phyloP scores from a whole-genome alignment of 2,888 invertebrate species.

The Gerris lacustris region DNA sequence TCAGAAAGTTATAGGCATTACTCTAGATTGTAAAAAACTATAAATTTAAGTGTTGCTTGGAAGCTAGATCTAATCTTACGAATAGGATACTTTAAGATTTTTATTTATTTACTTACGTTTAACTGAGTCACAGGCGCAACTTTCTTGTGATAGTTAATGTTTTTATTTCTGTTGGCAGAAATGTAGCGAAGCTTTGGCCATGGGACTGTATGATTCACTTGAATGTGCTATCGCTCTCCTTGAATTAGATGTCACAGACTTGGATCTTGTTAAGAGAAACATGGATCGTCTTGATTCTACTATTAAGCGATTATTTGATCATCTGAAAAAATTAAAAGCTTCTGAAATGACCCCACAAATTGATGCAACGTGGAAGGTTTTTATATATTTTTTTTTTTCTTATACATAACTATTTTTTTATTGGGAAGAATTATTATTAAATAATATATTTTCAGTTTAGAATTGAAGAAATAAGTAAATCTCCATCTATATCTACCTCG shows the following conservation, averaged over 20 bases:
- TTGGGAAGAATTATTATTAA: not conserved
- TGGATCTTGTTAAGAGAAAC: conserved; percentile 55
- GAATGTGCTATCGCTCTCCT: conserved; percentile 17
- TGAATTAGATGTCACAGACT: conserved; percentile 42
- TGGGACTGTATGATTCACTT: conserved; percentile 47
- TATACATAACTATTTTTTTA: not conserved
- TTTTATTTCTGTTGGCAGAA: conserved; percentile 29
- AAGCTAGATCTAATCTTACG: too few relatives aligned
- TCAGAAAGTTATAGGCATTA: not conserved
- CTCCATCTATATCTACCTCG: not conserved
- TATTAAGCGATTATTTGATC: conserved; percentile 55
- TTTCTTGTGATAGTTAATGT: too few relatives aligned
- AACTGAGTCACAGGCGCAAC: too few relatives aligned
- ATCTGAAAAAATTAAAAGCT: conserved; percentile 52
- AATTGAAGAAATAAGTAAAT: too few relatives aligned
- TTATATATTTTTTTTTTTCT: conserved; percentile 8
- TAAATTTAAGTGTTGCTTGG: too few relatives aligned
- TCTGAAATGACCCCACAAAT: conserved; percentile 37
- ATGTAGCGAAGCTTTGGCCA: conserved; percentile 35
- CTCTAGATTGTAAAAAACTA: not conserved
- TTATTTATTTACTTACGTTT: too few relatives aligned
- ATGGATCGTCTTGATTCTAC: conserved; percentile 61
- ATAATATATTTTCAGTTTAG: too few relatives aligned
- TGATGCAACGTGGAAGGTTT: conserved; percentile 39
- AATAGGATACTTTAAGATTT: too few relatives aligned